A percentile compares a stretch with the other conserved stretches of the same genome.
Evolutionary conservation across 2,113 vertebrate species (phyloP).

Genomic region (Actinemys pallida): DNA sequence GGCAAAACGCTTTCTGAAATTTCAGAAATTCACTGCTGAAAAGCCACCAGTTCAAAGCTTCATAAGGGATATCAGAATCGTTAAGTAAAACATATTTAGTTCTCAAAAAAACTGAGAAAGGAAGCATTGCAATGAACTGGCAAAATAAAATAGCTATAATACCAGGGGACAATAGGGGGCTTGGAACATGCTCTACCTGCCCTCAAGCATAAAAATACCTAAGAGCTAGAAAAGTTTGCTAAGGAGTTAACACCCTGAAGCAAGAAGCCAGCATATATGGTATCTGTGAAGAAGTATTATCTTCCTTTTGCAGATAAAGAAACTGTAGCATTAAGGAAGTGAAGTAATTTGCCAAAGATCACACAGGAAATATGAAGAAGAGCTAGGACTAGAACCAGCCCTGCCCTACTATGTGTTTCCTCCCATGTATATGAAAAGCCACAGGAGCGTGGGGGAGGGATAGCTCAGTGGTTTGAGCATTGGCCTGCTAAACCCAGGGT

Average conservation of each 20-base stretch:
- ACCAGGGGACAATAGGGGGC: neutral
- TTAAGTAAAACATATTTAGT: neutral
- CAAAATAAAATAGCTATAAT: neutral
- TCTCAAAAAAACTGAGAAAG: neutral
- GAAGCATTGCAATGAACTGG: neutral
- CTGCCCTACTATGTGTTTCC: neutral
- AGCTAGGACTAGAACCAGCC: neutral
- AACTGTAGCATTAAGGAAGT: neutral
- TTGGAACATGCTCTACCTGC: neutral
- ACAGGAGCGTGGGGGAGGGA: no score
- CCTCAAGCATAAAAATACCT: neutral
- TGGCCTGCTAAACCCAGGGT: no score
- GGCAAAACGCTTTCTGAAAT: neutral
- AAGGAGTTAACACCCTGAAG: neutral
- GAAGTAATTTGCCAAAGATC: neutral
- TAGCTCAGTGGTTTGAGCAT: no score
- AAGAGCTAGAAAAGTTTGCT: neutral
- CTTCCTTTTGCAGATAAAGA: neutral
- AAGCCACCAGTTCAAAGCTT: neutral
- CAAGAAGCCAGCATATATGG: neutral
- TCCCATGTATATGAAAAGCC: neutral
- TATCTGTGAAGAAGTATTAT: neutral
- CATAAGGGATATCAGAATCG: neutral
- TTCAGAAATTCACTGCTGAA: neutral
- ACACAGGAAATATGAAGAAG: neutral